phyloP scores from a whole-genome alignment of 2,888 invertebrate genomes.

The Yponomeuta malinellus region DNA sequence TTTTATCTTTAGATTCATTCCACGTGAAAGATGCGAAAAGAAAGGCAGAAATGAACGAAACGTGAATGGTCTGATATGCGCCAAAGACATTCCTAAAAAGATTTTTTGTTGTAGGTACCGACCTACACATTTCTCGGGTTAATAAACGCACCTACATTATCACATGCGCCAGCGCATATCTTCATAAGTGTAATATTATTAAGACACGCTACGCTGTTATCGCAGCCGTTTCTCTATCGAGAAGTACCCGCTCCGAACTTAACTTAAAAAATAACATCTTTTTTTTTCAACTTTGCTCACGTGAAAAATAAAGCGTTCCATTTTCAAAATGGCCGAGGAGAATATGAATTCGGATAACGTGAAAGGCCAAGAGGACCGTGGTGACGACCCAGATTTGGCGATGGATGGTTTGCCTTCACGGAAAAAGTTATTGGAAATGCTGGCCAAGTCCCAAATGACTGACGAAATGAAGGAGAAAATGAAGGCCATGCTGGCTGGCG shows the following conservation, averaged over 20 bases:
- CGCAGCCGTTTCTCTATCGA: neutral
- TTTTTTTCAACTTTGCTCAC: too few species aligned
- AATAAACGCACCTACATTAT: neutral
- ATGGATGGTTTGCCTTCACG: slow-evolving; percentile 56
- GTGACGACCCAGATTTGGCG: slow-evolving; percentile 35
- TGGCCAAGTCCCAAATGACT: slow-evolving; percentile 75
- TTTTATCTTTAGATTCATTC: too few species aligned
- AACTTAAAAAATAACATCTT: neutral
- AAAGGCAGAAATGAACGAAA: too few species aligned
- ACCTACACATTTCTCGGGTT: too few species aligned
- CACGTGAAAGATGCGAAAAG: too few species aligned
- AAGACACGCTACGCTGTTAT: neutral
- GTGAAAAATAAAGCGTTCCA: neutral
- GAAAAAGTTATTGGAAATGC: slow-evolving; percentile 74
- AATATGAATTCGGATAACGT: slow-evolving; percentile 29
- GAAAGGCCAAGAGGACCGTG: slow-evolving; percentile 39
- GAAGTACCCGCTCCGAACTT: neutral
- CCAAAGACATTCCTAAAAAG: too few species aligned
- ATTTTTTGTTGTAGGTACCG: too few species aligned
- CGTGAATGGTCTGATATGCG: too few species aligned
- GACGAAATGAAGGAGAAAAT: slow-evolving; percentile 79
- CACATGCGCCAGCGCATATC: neutral
- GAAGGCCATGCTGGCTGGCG: slow-evolving; percentile 63
- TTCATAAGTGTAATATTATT: neutral
- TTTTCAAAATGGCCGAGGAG: slow-evolving; percentile 32